Conservation (phyloP, 2,797 vertebrate species). For the Typhlichthys eigenmanni region DNA sequence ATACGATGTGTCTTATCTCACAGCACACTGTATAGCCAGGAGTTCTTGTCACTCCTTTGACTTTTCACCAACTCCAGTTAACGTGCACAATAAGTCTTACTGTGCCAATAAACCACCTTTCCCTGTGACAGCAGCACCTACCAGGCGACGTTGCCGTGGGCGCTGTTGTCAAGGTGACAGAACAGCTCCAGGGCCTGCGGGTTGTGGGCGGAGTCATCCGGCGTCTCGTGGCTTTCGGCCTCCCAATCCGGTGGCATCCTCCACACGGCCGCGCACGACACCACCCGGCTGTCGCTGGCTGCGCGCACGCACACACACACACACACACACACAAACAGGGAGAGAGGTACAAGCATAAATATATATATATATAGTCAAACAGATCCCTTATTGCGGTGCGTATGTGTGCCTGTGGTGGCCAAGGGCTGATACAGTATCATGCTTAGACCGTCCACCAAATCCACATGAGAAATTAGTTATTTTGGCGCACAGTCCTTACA, state of each 20-base stretch:
- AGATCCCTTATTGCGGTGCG: not conserved
- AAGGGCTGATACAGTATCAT: constrained; percentile 22
- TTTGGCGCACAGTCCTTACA: constrained; percentile 46
- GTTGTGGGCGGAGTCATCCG: constrained; percentile 94
- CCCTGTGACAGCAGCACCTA: constrained; percentile 79
- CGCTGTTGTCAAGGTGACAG: constrained; percentile 92
- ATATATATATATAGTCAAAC: constrained; percentile 6
- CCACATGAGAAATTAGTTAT: constrained; percentile 51
- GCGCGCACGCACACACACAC: constrained; percentile 10
- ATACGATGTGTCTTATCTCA: too few relatives aligned
- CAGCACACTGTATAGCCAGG: too few relatives aligned
- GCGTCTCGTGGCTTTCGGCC: constrained; percentile 91
- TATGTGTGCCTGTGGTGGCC: constrained; percentile 6
- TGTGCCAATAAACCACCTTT: constrained; percentile 8
- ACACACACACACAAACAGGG: too few relatives aligned
- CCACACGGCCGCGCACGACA: constrained; percentile 93
- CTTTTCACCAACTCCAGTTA: not conserved
- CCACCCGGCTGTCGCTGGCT: constrained; percentile 92
- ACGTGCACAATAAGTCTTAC: not conserved
- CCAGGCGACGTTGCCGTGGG: constrained; percentile 90
- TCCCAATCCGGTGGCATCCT: constrained; percentile 96
- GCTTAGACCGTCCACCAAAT: constrained; percentile 31
- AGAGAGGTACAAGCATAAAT: not conserved
- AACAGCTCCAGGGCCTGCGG: constrained; percentile 95
- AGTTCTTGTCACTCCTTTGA: too few relatives aligned